Evolutionary conservation across 2,888 invertebrate species (phyloP).

Genomic region (Diaperis boleti): DNA sequence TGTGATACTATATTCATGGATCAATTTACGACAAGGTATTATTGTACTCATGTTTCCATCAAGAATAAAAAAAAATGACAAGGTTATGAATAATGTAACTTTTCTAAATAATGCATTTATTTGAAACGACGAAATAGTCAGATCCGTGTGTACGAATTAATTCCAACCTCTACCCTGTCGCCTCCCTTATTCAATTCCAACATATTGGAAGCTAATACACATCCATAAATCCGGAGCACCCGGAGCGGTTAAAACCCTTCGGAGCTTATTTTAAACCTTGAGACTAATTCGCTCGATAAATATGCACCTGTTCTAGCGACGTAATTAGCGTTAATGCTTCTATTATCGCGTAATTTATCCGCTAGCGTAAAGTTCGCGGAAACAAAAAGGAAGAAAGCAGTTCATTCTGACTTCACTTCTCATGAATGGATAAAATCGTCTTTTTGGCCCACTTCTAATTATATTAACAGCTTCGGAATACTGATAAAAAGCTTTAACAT

Average conservation of each 20-base stretch:
- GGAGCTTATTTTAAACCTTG: constrained; percentile 13
- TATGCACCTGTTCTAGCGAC: constrained; percentile 23
- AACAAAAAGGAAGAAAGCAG: neutral
- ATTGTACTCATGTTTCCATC: too few relatives aligned
- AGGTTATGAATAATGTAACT: too few relatives aligned
- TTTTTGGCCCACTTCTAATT: constrained; percentile 6
- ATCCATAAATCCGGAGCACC: constrained; percentile 8
- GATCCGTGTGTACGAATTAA: constrained; percentile 25
- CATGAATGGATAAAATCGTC: constrained; percentile 1
- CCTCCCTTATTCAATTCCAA: constrained; percentile 19
- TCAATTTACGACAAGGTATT: too few relatives aligned
- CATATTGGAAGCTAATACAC: constrained; percentile 18
- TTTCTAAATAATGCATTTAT: too few relatives aligned
- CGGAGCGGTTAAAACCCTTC: neutral
- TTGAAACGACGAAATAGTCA: too few relatives aligned
- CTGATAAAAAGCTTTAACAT: too few relatives aligned
- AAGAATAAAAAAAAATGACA: too few relatives aligned
- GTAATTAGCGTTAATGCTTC: constrained; percentile 23
- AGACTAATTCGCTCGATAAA: constrained; percentile 24
- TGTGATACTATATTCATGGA: too few relatives aligned
- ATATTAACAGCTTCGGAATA: neutral
- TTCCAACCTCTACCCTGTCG: constrained; percentile 13
- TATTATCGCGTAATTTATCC: constrained; percentile 30
- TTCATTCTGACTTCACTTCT: neutral
- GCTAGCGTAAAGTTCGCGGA: neutral